Conservation (phyloP, 2,888 invertebrate species). For the Lamellibrachia satsuma region DNA sequence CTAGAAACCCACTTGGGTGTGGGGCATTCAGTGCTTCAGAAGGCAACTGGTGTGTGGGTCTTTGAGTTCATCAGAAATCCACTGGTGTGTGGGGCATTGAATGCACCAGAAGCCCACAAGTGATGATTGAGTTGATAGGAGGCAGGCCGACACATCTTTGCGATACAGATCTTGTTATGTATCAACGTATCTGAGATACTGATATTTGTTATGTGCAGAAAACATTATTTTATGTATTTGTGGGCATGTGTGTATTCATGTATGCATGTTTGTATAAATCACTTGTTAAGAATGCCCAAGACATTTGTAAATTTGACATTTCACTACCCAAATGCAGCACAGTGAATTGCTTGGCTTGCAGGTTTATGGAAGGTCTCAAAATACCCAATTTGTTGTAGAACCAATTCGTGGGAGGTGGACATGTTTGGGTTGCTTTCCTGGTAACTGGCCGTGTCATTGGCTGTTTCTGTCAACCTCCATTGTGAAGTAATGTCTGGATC, state of each 20-base stretch:
- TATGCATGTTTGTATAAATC: neutral
- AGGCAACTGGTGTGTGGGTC: neutral
- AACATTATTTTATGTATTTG: neutral
- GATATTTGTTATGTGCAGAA: conserved; percentile 5
- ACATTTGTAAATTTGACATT: neutral
- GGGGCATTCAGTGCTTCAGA: neutral
- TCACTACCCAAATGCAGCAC: neutral
- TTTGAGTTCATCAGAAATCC: neutral
- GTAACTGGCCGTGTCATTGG: neutral
- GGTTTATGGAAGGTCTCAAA: neutral
- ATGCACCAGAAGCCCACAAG: neutral
- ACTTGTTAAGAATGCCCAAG: neutral
- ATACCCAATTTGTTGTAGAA: neutral
- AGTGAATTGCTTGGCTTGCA: neutral
- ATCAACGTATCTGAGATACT: neutral
- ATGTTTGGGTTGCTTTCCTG: neutral
- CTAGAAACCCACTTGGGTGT: neutral
- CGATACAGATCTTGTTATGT: neutral
- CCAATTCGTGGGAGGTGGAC: neutral
- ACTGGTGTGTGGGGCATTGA: neutral
- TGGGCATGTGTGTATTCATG: neutral
- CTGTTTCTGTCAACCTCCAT: neutral
- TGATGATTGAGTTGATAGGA: neutral
- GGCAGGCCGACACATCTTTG: neutral
- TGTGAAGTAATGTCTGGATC: neutral